Evolutionary conservation across 35 echinoderm and acorn worm species (phyloP), one percentile per base, ranked within the genome.

Genomic region (Heliocidaris tuberculata): DNA sequence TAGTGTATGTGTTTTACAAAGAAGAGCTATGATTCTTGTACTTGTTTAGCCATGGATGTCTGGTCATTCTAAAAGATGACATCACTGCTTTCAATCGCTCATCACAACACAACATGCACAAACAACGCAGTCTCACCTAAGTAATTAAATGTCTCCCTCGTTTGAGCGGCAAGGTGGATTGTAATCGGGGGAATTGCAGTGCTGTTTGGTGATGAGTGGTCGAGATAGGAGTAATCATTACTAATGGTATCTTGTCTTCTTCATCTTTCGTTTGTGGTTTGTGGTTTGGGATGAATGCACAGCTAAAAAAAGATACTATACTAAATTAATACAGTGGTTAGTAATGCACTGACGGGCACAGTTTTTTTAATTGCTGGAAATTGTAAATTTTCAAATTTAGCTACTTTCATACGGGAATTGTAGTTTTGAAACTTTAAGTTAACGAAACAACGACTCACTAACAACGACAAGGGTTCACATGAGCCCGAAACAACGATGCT

Each of bases 121-220:
- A 78, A 78, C 65, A 78, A 56, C 27, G 65, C 65, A 78, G 65
- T 78, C 19, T 27, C 65, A 78, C 19, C 65, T 19, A 78, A 78
- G 65, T 78, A 78, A 78, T 78, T 78, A 78, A 78, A 78, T 78
- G 65, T 78, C 65, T 78, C 65, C 65, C 65, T 78, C 65, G 27
- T 78, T 78, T 78, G 65, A 78, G 65, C 65, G 0, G 21, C 65
- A 27, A 56, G 52, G 52, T 56, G 52, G 52, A 56, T 13, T 56
- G 52, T 56, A 11, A 56, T 56, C 52, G 10, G 52, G 52, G 52
- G 11, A 56, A 78, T 78, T 78, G 65, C 27, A 78, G 17, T n/a
- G 65, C 7, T 78, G 17, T 78, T 78, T 78, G 65, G 65, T 7
- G 65, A 27, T 78, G 65, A 78, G 65, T 78, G 65, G 65, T 19